Base-by-base conservation (phyloP, 1,140 invertebrate species). In the Drosophila prosaltans region DNA sequence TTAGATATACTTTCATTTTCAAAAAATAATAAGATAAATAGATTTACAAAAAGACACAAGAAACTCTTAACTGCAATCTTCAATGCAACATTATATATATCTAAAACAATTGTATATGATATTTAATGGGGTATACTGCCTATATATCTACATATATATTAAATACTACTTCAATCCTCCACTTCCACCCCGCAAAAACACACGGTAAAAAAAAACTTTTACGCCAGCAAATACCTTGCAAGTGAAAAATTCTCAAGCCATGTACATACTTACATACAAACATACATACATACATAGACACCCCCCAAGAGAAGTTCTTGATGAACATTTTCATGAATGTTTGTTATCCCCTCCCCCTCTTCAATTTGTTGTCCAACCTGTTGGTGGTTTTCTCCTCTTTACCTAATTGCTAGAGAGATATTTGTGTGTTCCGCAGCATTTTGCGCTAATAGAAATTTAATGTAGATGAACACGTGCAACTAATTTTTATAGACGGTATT, bases 371-470 rank as follows among this genome's bases (percentile, higher is more conserved):
- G 1, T 6, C 3, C 41, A n/a, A 6, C 11, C 41, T 26, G 61
- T 39, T 40, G n/a, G 55, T 66, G 65, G 55, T 0, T 48, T 48
- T 9, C 5, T 45, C 16, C 16, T 45, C 24, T 48, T 57, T 74
- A 48, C 79, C 83, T 88, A 86, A 86, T 86, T 86, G 83, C 76
- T 68, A 41, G 39, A 43, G 68, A 40, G 74, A 16, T 16, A 16
- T 78, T 62, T 48, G 36, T 59, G 60, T 74, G 41, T 55, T 74
- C n/a, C 51, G 24, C 30, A 16, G 45, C 16, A 16, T 30, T 64
- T 16, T 51, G 21, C 60, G 62, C 54, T 86, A 80, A 89, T 86
- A 86, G 77, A 80, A 89, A 83, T 83, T 89, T 89, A 80, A 89
- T 89, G 80, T 75, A 78, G 81, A 79, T 72, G 76, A 79, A 76